Base-by-base conservation (phyloP, 2,888 invertebrate genomes). In the Ptychoptera albimana region DNA sequence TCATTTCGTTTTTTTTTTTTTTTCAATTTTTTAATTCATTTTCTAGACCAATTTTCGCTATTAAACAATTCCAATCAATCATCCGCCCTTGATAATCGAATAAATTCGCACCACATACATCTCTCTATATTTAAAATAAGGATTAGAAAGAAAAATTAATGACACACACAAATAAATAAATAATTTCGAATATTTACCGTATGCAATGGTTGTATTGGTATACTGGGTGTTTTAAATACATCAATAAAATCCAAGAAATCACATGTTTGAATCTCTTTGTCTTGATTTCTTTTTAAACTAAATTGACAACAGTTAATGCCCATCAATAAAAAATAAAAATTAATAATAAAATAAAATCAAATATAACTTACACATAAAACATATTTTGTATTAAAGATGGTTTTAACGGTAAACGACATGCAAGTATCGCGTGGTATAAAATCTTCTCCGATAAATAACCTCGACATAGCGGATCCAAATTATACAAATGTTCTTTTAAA, bases 161-260 rank as follows among this genome's bases (percentile, higher is more conserved):
- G 9, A 9, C 2, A 32, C 11, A 32, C 2, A 38, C 69, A 54
- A n/a, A n/a, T n/a, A n/a, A n/a, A n/a, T n/a, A n/a, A n/a, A n/a
- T n/a, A n/a, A n/a, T n/a, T n/a, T n/a, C n/a, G n/a, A n/a, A n/a
- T n/a, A n/a, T n/a, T n/a, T 23, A 23, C 23, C 4, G 3, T 23
- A 51, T 71, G 71, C 8, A 69, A 60, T 8, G 74, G 74, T 46
- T 58, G 54, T 5, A 66, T 61, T 36, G 70, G 71, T 16, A 66
- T 53, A 45, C 67, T 57, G 2, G 70, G 67, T 10, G 73, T 70
- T 55, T 71, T 72, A 54, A 23, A 23, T 5, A 79, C 74, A 59
- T 87, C 77, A 46, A 88, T 60, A 57, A 86, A 86, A 36, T 68
- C 59, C 53, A 87, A 58, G 45, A 88, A 64, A 56, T 86, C 82